Percentiles rank a stretch among this genome's conserved stretches.
phyloP scores from a whole-genome alignment of 2,888 invertebrate genomes.

The Drosophila basisetae region DNA sequence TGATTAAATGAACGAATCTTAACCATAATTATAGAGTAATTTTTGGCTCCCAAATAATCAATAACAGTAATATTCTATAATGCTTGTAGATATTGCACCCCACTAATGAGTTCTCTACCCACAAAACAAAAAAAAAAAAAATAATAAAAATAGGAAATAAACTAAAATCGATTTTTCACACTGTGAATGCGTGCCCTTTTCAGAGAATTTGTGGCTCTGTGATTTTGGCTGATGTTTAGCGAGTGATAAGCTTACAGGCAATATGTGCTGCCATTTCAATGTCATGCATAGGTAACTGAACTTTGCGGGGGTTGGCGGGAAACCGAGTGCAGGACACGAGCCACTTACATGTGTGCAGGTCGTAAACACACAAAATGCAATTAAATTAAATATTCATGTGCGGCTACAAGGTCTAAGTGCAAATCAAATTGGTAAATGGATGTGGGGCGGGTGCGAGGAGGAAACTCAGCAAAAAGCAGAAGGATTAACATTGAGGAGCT shows the following conservation, averaged over 20 bases:
- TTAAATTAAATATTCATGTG: constrained; percentile 63
- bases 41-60: constrained; percentile 28
- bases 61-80: constrained; percentile 16
- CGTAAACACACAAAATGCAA: constrained; percentile 60
- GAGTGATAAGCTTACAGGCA: constrained; percentile 48
- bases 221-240: constrained; percentile 41
- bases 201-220: constrained; percentile 23
- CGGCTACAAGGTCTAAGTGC: constrained; percentile 44
- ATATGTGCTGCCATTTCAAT: constrained; percentile 63
- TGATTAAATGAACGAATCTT: neutral
- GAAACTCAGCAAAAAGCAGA: constrained; percentile 8
- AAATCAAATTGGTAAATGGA: constrained; percentile 28
- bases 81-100: constrained; percentile 7
- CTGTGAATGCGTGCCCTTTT: constrained; percentile 53
- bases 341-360: constrained; percentile 53
- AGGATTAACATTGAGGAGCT: constrained; percentile 1
- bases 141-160: neutral
- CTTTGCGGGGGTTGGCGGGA: constrained; percentile 20
- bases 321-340: neutral
- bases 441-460: neutral
- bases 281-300: constrained; percentile 69
- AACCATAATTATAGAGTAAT: neutral
- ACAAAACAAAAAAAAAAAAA: neutral
- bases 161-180: constrained; percentile 47
- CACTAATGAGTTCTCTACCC: constrained; percentile 14